These are phyloP conservation scores for Acanthisitta chloris DNA, from an alignment of 2,113 vertebrate species.

Conservation along the genomic window DNA sequence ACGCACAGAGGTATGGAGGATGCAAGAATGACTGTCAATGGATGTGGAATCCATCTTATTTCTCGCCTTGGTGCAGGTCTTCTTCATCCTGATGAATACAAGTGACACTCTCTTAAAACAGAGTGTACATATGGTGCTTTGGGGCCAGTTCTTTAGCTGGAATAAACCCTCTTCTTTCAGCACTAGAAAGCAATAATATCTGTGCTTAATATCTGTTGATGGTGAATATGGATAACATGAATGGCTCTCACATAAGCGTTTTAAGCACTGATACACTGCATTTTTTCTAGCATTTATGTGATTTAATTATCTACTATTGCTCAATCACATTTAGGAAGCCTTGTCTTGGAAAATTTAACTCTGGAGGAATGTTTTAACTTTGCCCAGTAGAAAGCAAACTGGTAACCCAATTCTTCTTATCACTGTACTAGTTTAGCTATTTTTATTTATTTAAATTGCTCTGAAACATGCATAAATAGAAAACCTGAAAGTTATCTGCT, in stretches of 20 bases:
- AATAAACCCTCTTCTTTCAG: not conserved
- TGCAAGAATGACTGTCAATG: not conserved
- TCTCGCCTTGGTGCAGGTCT: not conserved
- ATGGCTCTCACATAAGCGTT: not conserved
- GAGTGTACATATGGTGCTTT: not conserved
- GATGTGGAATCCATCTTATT: not conserved
- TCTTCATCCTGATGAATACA: not conserved
- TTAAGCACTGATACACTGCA: not conserved
- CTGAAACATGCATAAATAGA: not conserved
- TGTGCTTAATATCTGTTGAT: not conserved
- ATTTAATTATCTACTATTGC: not conserved
- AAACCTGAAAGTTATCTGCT: not conserved
- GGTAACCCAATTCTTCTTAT: not conserved
- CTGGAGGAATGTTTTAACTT: not conserved
- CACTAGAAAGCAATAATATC: not conserved
- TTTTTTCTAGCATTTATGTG: not conserved
- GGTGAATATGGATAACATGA: not conserved
- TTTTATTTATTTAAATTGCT: not conserved
- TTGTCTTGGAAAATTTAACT: not conserved
- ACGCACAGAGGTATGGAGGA: not conserved
- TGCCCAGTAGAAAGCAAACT: not conserved
- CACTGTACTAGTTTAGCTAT: not conserved
- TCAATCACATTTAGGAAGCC: not conserved
- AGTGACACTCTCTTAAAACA: not conserved
- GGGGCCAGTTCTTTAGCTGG: not conserved